These are phyloP conservation scores for Drosophila biarmipes DNA, from an alignment of 1,140 invertebrate genomes.

Conservation along the genomic window DNA sequence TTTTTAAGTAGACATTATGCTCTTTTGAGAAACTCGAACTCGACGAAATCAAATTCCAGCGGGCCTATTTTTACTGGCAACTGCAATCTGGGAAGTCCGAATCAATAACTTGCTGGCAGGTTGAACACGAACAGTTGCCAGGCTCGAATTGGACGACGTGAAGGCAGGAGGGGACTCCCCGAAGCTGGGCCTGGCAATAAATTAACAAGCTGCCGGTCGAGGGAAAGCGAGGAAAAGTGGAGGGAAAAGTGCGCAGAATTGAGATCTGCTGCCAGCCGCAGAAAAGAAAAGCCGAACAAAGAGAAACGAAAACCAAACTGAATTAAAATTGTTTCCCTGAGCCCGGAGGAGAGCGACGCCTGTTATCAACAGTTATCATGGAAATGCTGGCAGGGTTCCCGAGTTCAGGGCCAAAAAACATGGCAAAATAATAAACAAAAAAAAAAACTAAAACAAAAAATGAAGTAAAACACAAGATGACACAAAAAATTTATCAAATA, in stretches of 20 bases:
- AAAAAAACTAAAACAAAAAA: conserved; percentile 1
- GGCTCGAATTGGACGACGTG: neutral
- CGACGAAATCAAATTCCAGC: neutral
- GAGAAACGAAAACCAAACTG: conserved; percentile 46
- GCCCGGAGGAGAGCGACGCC: neutral
- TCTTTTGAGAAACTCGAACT: conserved; percentile 2
- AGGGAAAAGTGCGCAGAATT: conserved; percentile 5
- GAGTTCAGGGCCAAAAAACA: conserved; percentile 14
- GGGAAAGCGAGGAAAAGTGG: neutral
- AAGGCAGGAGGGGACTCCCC: conserved; percentile 7
- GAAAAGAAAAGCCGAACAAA: conserved; percentile 10
- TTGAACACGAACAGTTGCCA: conserved; percentile 35
- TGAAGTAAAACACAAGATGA: conserved; percentile 57
- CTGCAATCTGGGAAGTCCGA: conserved; percentile 2
- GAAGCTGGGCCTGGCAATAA: conserved; percentile 22
- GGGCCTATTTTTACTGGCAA: neutral
- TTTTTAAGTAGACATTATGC: neutral
- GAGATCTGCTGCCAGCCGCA: conserved; percentile 6
- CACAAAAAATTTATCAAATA: conserved; percentile 71
- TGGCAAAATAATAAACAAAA: conserved; percentile 35
- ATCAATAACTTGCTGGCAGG: conserved; percentile 33
- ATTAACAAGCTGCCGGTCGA: conserved; percentile 25
- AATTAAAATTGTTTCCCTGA: conserved; percentile 55
- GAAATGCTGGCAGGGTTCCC: conserved; percentile 9
- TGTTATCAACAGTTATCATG: conserved; percentile 56